Evolutionary conservation across 2,113 vertebrate species (phyloP).

Genomic region (Siniperca chuatsi): DNA sequence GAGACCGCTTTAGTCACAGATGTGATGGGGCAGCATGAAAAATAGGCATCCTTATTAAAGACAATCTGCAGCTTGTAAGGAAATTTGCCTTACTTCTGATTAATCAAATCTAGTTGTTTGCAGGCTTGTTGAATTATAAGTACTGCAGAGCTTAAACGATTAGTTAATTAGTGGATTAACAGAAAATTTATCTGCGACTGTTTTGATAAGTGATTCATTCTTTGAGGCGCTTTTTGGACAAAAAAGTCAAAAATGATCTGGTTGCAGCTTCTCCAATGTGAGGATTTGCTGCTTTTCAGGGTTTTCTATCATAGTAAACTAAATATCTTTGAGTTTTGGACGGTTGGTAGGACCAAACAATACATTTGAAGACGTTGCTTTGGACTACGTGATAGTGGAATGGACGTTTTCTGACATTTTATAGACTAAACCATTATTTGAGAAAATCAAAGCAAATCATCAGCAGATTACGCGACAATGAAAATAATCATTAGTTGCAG

Average conservation of each 20-base stretch:
- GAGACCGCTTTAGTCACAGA: constrained; percentile 9
- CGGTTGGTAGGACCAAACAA: background rate
- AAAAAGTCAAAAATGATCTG: too few relatives aligned
- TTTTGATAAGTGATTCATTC: background rate
- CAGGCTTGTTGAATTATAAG: background rate
- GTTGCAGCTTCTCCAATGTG: background rate
- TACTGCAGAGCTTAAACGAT: background rate
- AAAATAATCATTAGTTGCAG: background rate
- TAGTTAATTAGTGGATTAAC: background rate
- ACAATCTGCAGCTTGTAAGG: background rate
- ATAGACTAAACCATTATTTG: background rate
- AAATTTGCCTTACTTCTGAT: background rate
- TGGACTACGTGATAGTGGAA: background rate
- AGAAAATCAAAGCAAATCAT: background rate
- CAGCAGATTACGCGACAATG: background rate
- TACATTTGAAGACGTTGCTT: background rate
- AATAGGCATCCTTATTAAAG: background rate
- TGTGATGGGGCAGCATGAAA: constrained; percentile 20
- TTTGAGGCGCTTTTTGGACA: too few relatives aligned
- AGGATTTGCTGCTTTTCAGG: background rate
- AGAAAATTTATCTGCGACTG: too few relatives aligned
- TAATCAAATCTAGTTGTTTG: background rate
- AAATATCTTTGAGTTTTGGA: background rate
- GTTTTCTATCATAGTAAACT: background rate
- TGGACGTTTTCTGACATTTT: background rate